These are phyloP conservation scores for Ammospiza nelsoni DNA, from an alignment of 2,113 vertebrate species.

Conservation along the genomic window DNA sequence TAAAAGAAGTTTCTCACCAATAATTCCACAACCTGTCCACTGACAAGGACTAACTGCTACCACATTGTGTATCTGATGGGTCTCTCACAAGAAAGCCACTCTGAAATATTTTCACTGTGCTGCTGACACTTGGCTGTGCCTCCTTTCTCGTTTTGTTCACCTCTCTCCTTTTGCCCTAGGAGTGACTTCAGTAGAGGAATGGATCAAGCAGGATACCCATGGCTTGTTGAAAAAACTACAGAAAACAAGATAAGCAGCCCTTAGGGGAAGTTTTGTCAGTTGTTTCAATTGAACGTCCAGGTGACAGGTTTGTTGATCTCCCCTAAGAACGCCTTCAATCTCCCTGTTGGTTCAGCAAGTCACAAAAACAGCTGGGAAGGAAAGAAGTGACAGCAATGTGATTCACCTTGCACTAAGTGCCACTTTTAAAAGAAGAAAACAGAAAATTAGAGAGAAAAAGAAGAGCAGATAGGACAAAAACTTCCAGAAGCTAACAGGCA, in stretches of 20 bases:
- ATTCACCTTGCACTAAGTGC: not conserved
- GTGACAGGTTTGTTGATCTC: not conserved
- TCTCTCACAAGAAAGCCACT: not conserved
- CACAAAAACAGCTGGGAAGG: not conserved
- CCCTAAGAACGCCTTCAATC: not conserved
- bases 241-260: not conserved
- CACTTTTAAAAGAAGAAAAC: not conserved
- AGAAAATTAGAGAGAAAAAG: not conserved
- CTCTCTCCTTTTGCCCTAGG: not conserved
- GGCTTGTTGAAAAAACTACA: not conserved
- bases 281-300: not conserved
- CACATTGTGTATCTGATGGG: fast-evolving
- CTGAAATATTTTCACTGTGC: not conserved
- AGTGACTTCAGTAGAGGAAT: not conserved
- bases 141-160: not conserved
- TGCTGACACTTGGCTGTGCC: not conserved
- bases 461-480: not conserved
- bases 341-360: not conserved
- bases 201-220: not conserved
- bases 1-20: not conserved
- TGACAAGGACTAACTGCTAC: not conserved
- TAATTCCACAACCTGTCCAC: not conserved
- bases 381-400: not conserved
- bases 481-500: not conserved
- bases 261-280: not conserved